phyloP scores from a whole-genome alignment of 2,113 vertebrate genomes.

The Cygnus atratus region DNA sequence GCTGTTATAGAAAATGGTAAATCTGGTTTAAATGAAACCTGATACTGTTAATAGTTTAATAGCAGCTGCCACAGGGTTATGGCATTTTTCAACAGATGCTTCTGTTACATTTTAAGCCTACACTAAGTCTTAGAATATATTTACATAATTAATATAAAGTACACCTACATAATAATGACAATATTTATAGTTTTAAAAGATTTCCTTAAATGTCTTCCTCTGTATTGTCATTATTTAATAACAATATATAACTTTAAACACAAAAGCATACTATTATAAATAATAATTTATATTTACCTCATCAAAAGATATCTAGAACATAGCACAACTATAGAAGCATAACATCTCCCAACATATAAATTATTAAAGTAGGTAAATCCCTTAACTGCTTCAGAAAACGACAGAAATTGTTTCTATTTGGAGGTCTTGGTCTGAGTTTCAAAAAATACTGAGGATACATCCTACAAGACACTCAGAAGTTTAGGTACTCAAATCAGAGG shows the following conservation, averaged over 20 bases:
- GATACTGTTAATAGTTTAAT: slow-evolving; percentile 84
- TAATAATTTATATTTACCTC: background rate
- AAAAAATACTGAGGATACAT: background rate
- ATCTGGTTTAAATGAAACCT: slow-evolving; percentile 87
- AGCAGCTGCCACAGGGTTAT: slow-evolving; percentile 78
- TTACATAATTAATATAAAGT: slow-evolving; percentile 73
- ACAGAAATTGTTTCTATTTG: background rate
- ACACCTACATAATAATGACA: slow-evolving; percentile 36
- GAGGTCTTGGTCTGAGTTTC: background rate
- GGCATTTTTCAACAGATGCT: slow-evolving; percentile 79
- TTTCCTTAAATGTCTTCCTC: slow-evolving; percentile 3
- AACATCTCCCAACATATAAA: background rate
- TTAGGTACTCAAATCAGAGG: background rate
- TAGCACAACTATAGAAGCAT: background rate
- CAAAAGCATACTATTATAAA: background rate
- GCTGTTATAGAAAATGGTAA: slow-evolving; percentile 81
- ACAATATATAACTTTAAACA: background rate
- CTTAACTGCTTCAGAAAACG: background rate
- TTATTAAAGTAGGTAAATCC: background rate
- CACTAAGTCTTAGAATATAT: slow-evolving; percentile 69
- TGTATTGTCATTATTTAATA: background rate
- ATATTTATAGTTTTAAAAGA: slow-evolving; percentile 50
- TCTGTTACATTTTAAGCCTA: slow-evolving; percentile 77
- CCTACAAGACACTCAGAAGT: background rate
- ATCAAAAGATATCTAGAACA: background rate